Evolutionary conservation across 2,888 invertebrate genomes (phyloP).

Genomic region (Penaeus monodon): DNA sequence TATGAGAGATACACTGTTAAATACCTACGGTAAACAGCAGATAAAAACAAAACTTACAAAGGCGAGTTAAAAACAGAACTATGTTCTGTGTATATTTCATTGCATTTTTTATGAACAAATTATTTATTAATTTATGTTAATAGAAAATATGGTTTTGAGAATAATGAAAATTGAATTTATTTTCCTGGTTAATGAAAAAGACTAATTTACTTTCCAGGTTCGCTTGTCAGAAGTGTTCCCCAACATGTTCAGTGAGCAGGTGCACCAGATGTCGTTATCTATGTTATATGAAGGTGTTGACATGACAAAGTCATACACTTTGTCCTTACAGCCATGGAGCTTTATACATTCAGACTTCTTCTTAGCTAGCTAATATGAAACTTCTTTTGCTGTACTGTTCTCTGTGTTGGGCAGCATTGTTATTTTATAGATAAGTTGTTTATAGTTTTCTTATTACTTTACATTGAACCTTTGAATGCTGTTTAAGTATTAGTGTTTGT

Average conservation of each 20-base stretch:
- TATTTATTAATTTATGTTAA: no score
- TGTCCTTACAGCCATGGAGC: conserved; percentile 70
- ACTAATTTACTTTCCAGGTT: conserved; percentile 68
- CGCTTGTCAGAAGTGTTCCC: conserved; percentile 69
- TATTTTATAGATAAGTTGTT: neutral
- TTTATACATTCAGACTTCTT: conserved; percentile 68
- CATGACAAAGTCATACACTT: conserved; percentile 67
- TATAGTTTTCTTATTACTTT: no score
- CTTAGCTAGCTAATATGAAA: conserved; percentile 48
- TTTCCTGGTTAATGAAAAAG: neutral
- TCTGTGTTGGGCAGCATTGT: neutral
- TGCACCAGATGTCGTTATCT: conserved; percentile 69
- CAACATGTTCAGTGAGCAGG: conserved; percentile 68
- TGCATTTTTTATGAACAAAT: no score
- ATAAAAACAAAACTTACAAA: no score
- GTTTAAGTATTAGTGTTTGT: no score
- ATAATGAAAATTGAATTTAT: neutral
- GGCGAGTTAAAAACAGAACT: no score
- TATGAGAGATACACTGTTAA: no score
- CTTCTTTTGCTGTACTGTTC: neutral
- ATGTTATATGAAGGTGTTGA: conserved; percentile 68
- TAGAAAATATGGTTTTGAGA: no score
- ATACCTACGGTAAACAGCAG: no score
- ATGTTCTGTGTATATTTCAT: no score
- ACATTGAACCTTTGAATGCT: no score